Percentiles rank a stretch among this genome's conserved stretches.
These are phyloP conservation scores for Lasioglossum morio DNA, from an alignment of 2,888 invertebrate genomes.

Conservation along the genomic window DNA sequence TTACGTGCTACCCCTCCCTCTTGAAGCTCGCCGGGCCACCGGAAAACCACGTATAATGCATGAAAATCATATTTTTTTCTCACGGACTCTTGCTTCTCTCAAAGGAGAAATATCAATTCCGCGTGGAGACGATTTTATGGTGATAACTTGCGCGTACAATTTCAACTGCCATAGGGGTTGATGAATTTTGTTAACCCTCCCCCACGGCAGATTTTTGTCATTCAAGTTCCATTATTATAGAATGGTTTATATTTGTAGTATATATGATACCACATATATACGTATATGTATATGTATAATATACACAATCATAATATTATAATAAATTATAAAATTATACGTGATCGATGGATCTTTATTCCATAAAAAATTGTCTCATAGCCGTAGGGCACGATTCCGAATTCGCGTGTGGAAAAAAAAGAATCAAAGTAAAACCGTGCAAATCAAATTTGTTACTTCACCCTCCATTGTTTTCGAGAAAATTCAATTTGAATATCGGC, in stretches of 20 bases:
- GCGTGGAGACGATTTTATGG: neutral
- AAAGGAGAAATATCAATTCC: constrained; percentile 1
- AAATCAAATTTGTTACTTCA: constrained; percentile 2
- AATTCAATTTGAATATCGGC: constrained; percentile 5
- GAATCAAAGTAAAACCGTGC: neutral
- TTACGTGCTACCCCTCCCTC: constrained; percentile 21
- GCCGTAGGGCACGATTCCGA: neutral
- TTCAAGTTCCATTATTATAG: no score
- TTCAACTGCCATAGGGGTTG: neutral
- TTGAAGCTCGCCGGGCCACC: neutral
- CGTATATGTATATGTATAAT: no score
- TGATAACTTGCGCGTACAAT: neutral
- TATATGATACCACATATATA: no score
- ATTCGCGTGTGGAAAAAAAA: neutral
- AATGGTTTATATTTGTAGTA: no score
- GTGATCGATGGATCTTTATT: neutral
- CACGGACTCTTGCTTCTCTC: neutral
- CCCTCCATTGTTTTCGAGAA: neutral
- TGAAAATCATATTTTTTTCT: constrained; percentile 17
- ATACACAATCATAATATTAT: no score
- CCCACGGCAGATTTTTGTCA: no score
- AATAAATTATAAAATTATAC: neutral
- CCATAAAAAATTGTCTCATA: neutral
- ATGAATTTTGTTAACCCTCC: neutral
- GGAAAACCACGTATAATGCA: constrained; percentile 12